Percentiles rank a stretch among this genome's conserved stretches.
phyloP scores from a whole-genome alignment of 2,113 vertebrate species.

The Coreoperca whiteheadi region DNA sequence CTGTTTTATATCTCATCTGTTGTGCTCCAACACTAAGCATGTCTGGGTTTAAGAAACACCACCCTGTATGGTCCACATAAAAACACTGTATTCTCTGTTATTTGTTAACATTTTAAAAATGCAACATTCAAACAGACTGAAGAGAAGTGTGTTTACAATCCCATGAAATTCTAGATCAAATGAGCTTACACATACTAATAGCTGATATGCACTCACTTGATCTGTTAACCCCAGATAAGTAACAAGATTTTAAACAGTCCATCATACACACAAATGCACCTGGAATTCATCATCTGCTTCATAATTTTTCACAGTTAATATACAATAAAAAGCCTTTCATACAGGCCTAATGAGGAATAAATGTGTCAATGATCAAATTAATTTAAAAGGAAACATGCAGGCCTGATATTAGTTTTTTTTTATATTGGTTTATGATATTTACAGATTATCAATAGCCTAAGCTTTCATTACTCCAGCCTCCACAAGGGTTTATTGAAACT shows the following conservation, averaged over 20 bases:
- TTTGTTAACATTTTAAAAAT: background rate
- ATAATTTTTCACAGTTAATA: conserved; percentile 27
- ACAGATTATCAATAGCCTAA: background rate
- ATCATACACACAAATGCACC: conserved; percentile 10
- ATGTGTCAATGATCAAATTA: conserved; percentile 4
- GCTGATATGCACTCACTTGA: background rate
- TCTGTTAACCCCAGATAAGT: background rate
- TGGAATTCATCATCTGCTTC: conserved; percentile 28
- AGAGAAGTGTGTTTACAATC: conserved; percentile 51
- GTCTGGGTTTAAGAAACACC: conserved; percentile 30
- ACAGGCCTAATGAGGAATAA: background rate
- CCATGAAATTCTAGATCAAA: conserved; percentile 46
- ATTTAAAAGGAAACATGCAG: background rate
- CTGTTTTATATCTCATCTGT: conserved; percentile 56
- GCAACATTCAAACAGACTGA: background rate
- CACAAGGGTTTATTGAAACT: background rate
- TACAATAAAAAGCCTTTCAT: background rate
- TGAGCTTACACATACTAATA: background rate
- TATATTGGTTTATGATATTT: background rate
- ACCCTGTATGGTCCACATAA: conserved; percentile 4
- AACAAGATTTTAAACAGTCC: conserved; percentile 10
- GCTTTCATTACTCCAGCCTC: background rate
- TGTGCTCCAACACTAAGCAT: conserved; percentile 23
- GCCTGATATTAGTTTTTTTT: too few relatives aligned
- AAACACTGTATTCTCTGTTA: conserved; percentile 19